phyloP scores from a whole-genome alignment of 2,888 invertebrate genomes.

The Nudaria mundana region DNA sequence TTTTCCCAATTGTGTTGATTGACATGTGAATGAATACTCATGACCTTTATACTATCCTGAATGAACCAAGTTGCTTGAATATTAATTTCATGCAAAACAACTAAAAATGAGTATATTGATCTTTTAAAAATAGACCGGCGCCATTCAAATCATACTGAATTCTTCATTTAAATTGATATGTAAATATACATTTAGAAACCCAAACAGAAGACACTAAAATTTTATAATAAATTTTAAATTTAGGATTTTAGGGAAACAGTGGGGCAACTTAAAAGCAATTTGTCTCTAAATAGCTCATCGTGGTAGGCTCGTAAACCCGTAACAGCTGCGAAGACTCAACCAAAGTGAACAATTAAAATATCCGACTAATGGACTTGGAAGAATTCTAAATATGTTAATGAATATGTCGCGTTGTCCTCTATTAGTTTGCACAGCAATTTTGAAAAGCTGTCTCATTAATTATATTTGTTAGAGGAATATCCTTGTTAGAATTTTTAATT shows the following conservation, averaged over 20 bases:
- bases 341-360: slow-evolving; percentile 77
- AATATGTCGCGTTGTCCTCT: slow-evolving; percentile 69
- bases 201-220: slow-evolving; percentile 24
- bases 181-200: slow-evolving; percentile 20
- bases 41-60: too few relatives aligned
- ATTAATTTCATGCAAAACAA: too few relatives aligned
- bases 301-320: slow-evolving; percentile 50
- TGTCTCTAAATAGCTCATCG: slow-evolving; percentile 73
- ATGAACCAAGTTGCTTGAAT: too few relatives aligned
- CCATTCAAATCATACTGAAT: neutral
- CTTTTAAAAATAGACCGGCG: too few relatives aligned
- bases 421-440: slow-evolving; percentile 54
- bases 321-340: slow-evolving; percentile 74
- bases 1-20: too few relatives aligned
- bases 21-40: too few relatives aligned
- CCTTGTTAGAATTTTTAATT: slow-evolving; percentile 31
- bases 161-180: slow-evolving; percentile 13
- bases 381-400: slow-evolving; percentile 75
- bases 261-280: slow-evolving; percentile 68
- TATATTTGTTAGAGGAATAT: slow-evolving; percentile 44
- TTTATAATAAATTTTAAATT: slow-evolving; percentile 35
- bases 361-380: slow-evolving; percentile 75
- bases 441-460: slow-evolving; percentile 49
- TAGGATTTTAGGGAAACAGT: slow-evolving; percentile 52
- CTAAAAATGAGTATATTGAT: too few relatives aligned